A percentile compares a stretch with the other conserved stretches of the same genome.
Evolutionary conservation across 1,140 invertebrate genomes (phyloP).

Genomic region (Oreohelix idahoensis): DNA sequence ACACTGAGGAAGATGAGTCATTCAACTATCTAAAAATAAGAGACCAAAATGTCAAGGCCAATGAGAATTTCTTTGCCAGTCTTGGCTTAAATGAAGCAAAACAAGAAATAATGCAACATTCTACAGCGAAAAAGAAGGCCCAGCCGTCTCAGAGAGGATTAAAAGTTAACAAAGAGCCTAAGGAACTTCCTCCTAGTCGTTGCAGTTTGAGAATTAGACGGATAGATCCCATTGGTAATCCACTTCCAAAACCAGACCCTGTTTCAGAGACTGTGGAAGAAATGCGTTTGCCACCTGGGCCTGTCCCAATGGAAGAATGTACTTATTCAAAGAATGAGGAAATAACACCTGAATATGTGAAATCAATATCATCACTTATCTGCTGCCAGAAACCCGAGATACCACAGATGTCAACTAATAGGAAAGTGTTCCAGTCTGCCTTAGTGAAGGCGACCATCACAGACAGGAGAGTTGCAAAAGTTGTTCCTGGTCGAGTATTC

Average conservation of each 20-base stretch:
- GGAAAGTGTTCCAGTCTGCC: neutral
- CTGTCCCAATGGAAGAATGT: constrained; percentile 23
- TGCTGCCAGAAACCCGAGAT: neutral
- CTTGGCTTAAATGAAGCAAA: constrained; percentile 21
- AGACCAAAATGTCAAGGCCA: constrained; percentile 21
- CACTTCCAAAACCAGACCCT: constrained; percentile 15
- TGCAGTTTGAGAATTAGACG: constrained; percentile 25
- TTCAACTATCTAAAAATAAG: constrained; percentile 21
- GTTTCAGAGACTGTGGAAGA: neutral
- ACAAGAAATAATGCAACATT: neutral
- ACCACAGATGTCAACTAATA: neutral
- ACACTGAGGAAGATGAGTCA: neutral
- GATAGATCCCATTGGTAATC: constrained; percentile 19
- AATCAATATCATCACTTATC: neutral
- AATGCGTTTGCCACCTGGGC: constrained; percentile 28
- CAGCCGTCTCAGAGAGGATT: constrained; percentile 22
- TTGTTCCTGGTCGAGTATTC: constrained; percentile 60
- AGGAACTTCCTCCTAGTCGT: neutral
- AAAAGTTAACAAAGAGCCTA: constrained; percentile 13
- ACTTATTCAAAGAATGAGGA: constrained; percentile 15
- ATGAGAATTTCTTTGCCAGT: constrained; percentile 33
- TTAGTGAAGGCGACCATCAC: constrained; percentile 47
- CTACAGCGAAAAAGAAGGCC: neutral
- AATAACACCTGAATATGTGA: neutral
- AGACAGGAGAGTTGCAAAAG: constrained; percentile 58